phyloP scores from a whole-genome alignment of 2,113 vertebrate genomes.

The Fulica atra region DNA sequence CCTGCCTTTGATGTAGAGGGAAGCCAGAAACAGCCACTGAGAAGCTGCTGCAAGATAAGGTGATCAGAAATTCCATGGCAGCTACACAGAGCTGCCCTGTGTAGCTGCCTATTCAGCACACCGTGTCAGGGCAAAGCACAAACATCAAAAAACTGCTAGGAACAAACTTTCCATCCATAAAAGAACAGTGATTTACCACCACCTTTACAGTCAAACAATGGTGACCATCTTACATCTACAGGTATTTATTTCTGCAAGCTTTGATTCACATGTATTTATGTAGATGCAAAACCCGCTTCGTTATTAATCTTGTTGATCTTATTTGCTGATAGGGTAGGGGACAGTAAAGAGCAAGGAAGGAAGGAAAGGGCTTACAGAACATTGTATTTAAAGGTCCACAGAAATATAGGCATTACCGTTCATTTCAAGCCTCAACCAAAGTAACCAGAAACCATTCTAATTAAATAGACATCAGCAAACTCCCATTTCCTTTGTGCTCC shows the following conservation, averaged over 20 bases:
- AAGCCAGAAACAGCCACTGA: neutral
- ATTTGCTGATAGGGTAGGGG: neutral
- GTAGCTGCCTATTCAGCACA: neutral
- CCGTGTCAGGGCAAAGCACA: neutral
- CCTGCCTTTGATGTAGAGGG: neutral
- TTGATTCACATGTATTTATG: neutral
- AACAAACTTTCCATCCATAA: neutral
- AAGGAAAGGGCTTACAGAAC: slow-evolving; percentile 39
- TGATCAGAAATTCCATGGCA: neutral
- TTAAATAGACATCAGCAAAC: slow-evolving; percentile 63
- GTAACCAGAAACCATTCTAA: slow-evolving; percentile 61
- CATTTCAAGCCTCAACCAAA: slow-evolving; percentile 47
- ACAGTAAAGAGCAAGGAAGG: slow-evolving; percentile 12
- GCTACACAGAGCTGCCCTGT: neutral
- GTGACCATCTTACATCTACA: neutral
- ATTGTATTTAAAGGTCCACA: slow-evolving; percentile 50
- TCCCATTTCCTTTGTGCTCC: slow-evolving; percentile 60
- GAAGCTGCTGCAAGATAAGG: neutral
- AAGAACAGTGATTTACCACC: neutral
- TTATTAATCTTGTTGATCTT: neutral
- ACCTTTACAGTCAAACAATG: neutral
- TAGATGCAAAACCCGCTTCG: neutral
- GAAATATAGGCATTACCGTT: slow-evolving; percentile 21
- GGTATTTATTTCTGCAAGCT: neutral
- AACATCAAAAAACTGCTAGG: neutral